Conservation (phyloP, 2,888 invertebrate species). For the Standfussiana lucernea region DNA sequence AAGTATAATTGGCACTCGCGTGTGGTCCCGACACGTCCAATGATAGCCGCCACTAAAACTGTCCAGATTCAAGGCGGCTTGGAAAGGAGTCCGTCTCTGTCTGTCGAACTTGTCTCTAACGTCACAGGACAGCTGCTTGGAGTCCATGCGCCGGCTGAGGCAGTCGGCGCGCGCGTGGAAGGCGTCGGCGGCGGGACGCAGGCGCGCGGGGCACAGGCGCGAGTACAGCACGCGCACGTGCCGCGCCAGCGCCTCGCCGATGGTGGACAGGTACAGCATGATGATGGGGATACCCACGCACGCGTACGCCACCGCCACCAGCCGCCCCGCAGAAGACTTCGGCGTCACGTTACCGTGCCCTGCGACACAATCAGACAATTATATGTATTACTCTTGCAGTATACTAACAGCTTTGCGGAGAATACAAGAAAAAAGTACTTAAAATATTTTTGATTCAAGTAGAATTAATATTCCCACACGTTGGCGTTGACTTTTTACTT, state of each 20-base stretch:
- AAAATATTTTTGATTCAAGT: too few species aligned
- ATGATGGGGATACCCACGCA: conserved; percentile 96
- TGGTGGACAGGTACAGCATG: conserved; percentile 96
- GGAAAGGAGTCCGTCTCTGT: conserved; percentile 83
- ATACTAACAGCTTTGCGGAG: too few species aligned
- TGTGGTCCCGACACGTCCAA: conserved; percentile 90
- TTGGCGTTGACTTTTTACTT: too few species aligned
- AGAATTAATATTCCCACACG: too few species aligned
- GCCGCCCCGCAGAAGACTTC: conserved; percentile 94
- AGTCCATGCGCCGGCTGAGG: conserved; percentile 70
- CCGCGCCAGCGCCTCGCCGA: conserved; percentile 96
- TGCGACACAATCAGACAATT: conserved; percentile 79
- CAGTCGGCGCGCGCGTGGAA: conserved; percentile 78
- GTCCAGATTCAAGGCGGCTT: conserved; percentile 86
- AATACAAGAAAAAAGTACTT: too few species aligned
- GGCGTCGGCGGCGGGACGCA: conserved; percentile 70
- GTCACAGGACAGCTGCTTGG: conserved; percentile 73
- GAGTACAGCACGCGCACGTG: conserved; percentile 94
- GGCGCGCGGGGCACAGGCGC: conserved; percentile 82
- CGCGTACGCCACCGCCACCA: conserved; percentile 96
- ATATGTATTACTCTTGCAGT: background rate
- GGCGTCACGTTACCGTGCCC: conserved; percentile 97
- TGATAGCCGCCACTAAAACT: conserved; percentile 82
- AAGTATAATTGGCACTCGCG: conserved; percentile 96
- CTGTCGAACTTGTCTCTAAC: conserved; percentile 72